Conservation (phyloP, 2,797 vertebrate species). For the Rhinella marina region DNA sequence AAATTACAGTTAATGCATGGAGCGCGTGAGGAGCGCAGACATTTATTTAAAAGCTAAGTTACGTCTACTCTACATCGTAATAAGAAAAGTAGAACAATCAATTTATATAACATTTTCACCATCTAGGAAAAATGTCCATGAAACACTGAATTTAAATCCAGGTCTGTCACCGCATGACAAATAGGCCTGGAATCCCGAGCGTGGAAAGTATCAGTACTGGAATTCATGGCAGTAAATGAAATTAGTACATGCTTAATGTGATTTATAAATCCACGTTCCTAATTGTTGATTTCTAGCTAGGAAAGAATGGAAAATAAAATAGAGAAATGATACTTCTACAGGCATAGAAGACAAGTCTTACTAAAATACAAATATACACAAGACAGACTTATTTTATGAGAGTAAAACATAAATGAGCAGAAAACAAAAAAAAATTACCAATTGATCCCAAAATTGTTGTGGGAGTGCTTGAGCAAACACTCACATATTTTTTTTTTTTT, state of each 20-base stretch:
- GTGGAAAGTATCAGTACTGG: background rate
- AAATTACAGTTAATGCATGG: constrained; percentile 42
- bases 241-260: constrained; percentile 28
- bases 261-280: background rate
- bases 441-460: no score
- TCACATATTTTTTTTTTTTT: no score
- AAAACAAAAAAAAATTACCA: no score
- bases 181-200: background rate
- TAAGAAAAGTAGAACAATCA: constrained; percentile 43
- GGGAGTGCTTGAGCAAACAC: no score
- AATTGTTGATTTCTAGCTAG: background rate
- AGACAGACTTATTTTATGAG: no score
- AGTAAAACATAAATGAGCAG: no score
- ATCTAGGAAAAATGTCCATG: constrained; percentile 24
- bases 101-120: constrained; percentile 48
- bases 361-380: no score
- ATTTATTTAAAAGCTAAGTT: constrained; percentile 49
- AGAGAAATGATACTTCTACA: background rate
- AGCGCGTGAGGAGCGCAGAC: constrained; percentile 1
- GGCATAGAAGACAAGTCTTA: background rate
- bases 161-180: constrained; percentile 1
- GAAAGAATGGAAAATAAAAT: background rate
- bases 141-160: constrained; percentile 27
- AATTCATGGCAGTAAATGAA: constrained; percentile 35
- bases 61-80: background rate